Base-by-base conservation (phyloP, 2,888 invertebrate genomes). In the Diplazon laetatorius region DNA sequence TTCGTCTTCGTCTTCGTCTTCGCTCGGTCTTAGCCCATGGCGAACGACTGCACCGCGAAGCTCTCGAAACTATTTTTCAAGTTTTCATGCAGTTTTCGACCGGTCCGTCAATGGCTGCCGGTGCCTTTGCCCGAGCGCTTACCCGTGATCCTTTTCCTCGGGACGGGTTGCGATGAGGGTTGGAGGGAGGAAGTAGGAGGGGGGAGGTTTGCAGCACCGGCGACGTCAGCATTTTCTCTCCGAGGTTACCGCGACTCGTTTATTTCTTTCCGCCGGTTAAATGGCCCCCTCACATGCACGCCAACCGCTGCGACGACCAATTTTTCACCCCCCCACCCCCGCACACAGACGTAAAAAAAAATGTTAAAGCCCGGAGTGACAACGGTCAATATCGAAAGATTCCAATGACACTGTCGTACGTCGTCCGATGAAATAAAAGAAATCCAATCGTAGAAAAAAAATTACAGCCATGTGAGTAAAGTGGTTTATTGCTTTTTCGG, bases 11-110 rank as follows among this genome's bases (percentile, higher is more conserved):
- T 50, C 50, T 62, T 35, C 69, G 22, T 48, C 46, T 55, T 16
- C 52, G 42, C 9, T 35, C 42, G 65, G 66, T 69, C 73, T 82
- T 81, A 75, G 80, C 70, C 80, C 78, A 78, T 72, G 59, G 69
- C 59, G 60, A 75, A 63, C 78, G 78, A 74, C 59, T 66, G 55
- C 70, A 62, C 16, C 62, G 50, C 68, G 82, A 81, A 76, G 82
- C 76, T 82, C 74, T 81, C 80, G 66, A 85, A 88, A 88, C 87
- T 88, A 87, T 88, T 89, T n/a, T 85, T 84, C 86, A 86, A 88
- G 87, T 88, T 88, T 87, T 85, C 86, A 80, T 85, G 82, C 87
- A 85, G 81, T 85, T 86, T 84, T 85, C 82, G 83, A 86, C 80
- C 77, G 82, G 82, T 85, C 82, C 83, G 80, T 81, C 85, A 82